Evolutionary conservation across 2,113 vertebrate genomes (phyloP), one percentile per base, ranked within the genome.

Genomic region (Centrocercus urophasianus): DNA sequence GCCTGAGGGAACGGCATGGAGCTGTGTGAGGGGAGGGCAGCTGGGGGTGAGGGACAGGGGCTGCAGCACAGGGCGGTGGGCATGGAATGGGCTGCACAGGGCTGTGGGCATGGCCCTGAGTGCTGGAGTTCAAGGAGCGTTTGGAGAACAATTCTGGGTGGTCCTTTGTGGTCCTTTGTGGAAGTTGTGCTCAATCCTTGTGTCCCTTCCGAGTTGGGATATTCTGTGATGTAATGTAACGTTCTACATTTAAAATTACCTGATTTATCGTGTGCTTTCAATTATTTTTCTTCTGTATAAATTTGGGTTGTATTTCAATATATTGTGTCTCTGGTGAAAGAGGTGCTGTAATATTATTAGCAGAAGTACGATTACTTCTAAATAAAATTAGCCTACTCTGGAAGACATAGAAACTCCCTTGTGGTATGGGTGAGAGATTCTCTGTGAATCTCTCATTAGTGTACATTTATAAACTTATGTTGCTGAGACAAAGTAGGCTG

Each of bases 401-500:
- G 66, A 24, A 72, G 32, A 56, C 4, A 1, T 56, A 19, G 34
- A 63, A 50, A 54, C 8, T 14, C 6, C 13, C 4, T 48, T 30
- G 40, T 80, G 42, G 8, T 50, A 19, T 24, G 50, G 13, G 27
- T 70, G 43, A 15, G 63, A 69, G 69, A 72, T 75, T 59, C 67
- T 80, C 10, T 28, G 48, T n/a, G 48, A 57, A 34, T 56, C 25
- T 82, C 27, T 65, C 11, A 57, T 60, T 59, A 70, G 18, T 45
- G 5, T 43, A 20, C 30, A n/a, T 18, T 19, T 57, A 18, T 57
- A 32, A 57, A 19, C 38, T 75, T 81, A 10, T 0, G 0, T 86
- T 72, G 71, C 77, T 72, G 83, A 45, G 38, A 64, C 22, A 86
- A 69, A 64, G 65, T 47, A 34, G 42, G 22, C 50, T 67, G 50